Base-by-base conservation (phyloP, 2,888 invertebrate species). In the Cheilosia urbana region DNA sequence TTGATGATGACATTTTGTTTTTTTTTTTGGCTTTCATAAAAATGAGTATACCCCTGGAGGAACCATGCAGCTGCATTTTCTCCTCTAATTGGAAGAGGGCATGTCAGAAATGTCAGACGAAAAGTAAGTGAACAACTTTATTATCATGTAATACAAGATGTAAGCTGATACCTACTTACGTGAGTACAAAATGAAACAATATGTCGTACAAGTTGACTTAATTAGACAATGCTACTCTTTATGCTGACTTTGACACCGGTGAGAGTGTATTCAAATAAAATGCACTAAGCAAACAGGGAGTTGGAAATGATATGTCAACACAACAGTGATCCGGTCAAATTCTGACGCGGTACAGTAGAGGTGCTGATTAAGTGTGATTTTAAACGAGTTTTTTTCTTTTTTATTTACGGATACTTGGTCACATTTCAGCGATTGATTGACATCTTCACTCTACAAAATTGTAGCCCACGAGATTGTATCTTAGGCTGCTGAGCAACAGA, bases 11-110 rank as follows among this genome's bases (percentile, higher is more conserved):
- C 81, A 81, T 81, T 76, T 13, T 37, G 13, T 37, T 37, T 13
- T 37, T 37, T 37, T 37, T 37, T 76, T 76, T 51, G 24, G 63
- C n/a, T 72, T 40, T 72, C 17, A 30, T 24, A 42, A 57, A 11
- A 57, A 53, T 27, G 27, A 53, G 53, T 53, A 24, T 6, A 80
- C 21, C 4, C 49, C 4, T 21, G 13, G 13, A 21, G 49, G 24
- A 27, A 40, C 9, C 27, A 62, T 76, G 85, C 85, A 85, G 85
- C 85, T 85, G 85, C 85, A 85, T 72, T 34, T 81, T 47, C 17
- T 27, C 42, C 30, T 53, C 45, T 77, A 84, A 84, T 84, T 84
- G 84, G 80, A 51, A 21, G 63, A 34, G 19, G 73, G 60, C 47
- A 81, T 76, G 76, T 76, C 66, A 62, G 15, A 19, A 11, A 37